A percentile compares a stretch with the other conserved stretches of the same genome.
Conservation (phyloP, 2,797 vertebrate species). For the Gambelia wislizenii region DNA sequence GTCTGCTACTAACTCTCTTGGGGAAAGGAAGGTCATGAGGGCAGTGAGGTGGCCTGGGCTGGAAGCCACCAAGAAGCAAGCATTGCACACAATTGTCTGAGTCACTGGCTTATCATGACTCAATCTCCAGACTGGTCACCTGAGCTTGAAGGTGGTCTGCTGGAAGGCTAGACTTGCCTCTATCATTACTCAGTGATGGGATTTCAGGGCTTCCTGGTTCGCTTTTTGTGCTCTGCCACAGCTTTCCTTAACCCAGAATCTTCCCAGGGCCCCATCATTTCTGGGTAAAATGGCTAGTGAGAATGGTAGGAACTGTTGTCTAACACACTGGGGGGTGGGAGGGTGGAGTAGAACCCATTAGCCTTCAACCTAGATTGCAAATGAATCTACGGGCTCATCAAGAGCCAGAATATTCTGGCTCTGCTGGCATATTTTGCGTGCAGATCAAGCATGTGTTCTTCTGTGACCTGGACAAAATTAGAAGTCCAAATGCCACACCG, state of each 20-base stretch:
- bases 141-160: conserved; percentile 4
- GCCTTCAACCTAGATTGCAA: neutral
- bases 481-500: too few relatives aligned
- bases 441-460: too few relatives aligned
- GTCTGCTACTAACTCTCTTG: neutral
- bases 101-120: conserved; percentile 8
- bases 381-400: neutral
- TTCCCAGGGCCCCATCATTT: too few relatives aligned
- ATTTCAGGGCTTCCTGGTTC: conserved; percentile 15
- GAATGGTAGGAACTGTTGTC: too few relatives aligned
- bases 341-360: neutral
- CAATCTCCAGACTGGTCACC: neutral
- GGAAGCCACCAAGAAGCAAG: accelerated
- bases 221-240: neutral
- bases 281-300: too few relatives aligned
- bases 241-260: neutral
- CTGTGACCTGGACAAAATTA: too few relatives aligned
- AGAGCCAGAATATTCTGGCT: too few relatives aligned
- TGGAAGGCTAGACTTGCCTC: neutral
- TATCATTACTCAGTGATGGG: conserved; percentile 4
- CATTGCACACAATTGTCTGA: conserved; percentile 10
- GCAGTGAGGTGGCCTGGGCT: accelerated
- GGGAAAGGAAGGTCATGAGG: neutral
- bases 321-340: too few relatives aligned
- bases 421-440: too few relatives aligned